Base-by-base conservation (phyloP, 2,113 vertebrate species). In the Rattus rattus region DNA sequence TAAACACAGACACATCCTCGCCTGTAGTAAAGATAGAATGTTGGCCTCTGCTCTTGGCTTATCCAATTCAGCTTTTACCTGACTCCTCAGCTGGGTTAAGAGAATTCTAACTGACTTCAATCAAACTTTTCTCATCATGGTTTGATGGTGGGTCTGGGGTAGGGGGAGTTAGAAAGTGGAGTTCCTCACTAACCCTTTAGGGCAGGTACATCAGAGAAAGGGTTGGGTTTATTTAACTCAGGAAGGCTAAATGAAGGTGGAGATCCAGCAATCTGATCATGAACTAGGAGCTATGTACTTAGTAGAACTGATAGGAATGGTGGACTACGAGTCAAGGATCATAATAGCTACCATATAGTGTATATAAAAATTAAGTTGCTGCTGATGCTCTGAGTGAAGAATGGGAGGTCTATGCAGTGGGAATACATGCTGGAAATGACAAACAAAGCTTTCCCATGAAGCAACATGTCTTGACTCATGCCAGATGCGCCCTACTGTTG, bases 281-380 rank as follows among this genome's bases (percentile, higher is more conserved):
- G 10, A 77, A 75, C 2, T 14, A 28, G 14, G 7, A 92, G 54
- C 24, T 36, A 6, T 47, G 14, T 7, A 52, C 72, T 91, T 49
- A 65, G 26, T 28, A 69, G 52, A 84, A 90, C 36, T 22, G 75
- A 70, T 6, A 12, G 10, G 90, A 88, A 94, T 16, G 14, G 65
- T 52, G 33, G 30, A 83, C 88, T 70, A 26, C 10, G 54, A 69
- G 43, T 80, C 59, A 16, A 4, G 26, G 16, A 67, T 63, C 73
- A 70, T 77, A 89, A 67, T 52, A 91, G 14, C 77, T 79, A 54
- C 63, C 17, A 70, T 65, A 11, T 0, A n/a, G 75, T 12, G 17
- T 70, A 49, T 72, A 33, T 83, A 26, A 95, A 59, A 87, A 30
- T 39, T 49, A 95, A 91, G 63, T 49, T 83, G n/a, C 56, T 84